phyloP scores from a whole-genome alignment of 2,797 vertebrate species.

The Cuniculus paca region DNA sequence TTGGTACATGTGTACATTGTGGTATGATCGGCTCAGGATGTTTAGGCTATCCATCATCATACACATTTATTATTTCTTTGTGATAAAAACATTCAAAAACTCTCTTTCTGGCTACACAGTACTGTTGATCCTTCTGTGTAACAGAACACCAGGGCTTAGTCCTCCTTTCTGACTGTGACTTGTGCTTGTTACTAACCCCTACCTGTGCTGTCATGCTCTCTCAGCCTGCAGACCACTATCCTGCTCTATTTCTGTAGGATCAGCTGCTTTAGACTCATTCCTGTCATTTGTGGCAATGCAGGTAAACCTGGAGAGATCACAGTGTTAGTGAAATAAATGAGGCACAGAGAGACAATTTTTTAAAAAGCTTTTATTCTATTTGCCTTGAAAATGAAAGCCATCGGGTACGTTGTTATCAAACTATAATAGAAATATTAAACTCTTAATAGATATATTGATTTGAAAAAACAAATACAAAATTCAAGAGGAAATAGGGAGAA shows the following conservation, averaged over 20 bases:
- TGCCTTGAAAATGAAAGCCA: background rate
- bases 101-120: background rate
- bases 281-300: background rate
- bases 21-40: background rate
- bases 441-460: background rate
- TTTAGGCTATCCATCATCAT: background rate
- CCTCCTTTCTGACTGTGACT: background rate
- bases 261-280: background rate
- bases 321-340: background rate
- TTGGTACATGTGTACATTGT: background rate
- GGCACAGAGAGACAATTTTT: background rate
- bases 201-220: background rate
- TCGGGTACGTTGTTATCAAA: background rate
- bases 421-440: background rate
- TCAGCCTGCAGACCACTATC: too few species aligned
- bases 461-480: background rate
- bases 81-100: background rate
- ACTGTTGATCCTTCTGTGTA: background rate
- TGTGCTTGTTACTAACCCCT: background rate
- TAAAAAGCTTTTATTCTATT: slow-evolving; percentile 1
- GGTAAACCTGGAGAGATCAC: background rate
- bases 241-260: background rate
- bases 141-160: background rate
- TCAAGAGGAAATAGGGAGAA: background rate
- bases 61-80: background rate